phyloP scores from a whole-genome alignment of 2,888 invertebrate species.

The Clepsis dumicolana region DNA sequence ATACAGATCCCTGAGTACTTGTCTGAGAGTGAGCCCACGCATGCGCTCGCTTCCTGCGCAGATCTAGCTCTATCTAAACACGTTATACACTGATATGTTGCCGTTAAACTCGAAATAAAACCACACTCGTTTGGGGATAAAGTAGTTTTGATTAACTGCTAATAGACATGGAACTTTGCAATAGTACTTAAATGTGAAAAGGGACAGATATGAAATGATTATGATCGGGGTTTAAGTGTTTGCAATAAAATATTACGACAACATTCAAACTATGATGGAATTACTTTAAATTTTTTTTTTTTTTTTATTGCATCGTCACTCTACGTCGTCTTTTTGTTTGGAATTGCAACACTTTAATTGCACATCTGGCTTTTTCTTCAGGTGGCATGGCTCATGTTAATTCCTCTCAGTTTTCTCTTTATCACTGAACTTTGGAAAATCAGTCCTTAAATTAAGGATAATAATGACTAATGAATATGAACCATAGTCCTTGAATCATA shows the following conservation, averaged over 20 bases:
- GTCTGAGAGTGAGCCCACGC: slow-evolving; percentile 27
- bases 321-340: too few relatives aligned
- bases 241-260: too few relatives aligned
- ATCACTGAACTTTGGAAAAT: not conserved
- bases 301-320: too few relatives aligned
- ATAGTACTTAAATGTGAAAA: not conserved
- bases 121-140: not conserved
- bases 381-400: too few relatives aligned
- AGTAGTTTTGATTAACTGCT: not conserved
- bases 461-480: not conserved
- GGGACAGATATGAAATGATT: not conserved
- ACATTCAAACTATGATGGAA: too few relatives aligned
- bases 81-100: slow-evolving; percentile 2
- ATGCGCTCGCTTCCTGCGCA: slow-evolving; percentile 20
- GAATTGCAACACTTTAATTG: too few relatives aligned
- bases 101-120: not conserved
- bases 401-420: too few relatives aligned
- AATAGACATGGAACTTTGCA: not conserved
- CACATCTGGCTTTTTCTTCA: too few relatives aligned
- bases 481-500: not conserved
- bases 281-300: too few relatives aligned
- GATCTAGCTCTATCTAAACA: slow-evolving; percentile 20
- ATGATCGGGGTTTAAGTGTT: too few relatives aligned
- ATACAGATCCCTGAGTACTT: slow-evolving; percentile 1
- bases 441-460: not conserved